Evolutionary conservation across 2,797 vertebrate genomes (phyloP).

Genomic region (Philypnodon macrostomus): DNA sequence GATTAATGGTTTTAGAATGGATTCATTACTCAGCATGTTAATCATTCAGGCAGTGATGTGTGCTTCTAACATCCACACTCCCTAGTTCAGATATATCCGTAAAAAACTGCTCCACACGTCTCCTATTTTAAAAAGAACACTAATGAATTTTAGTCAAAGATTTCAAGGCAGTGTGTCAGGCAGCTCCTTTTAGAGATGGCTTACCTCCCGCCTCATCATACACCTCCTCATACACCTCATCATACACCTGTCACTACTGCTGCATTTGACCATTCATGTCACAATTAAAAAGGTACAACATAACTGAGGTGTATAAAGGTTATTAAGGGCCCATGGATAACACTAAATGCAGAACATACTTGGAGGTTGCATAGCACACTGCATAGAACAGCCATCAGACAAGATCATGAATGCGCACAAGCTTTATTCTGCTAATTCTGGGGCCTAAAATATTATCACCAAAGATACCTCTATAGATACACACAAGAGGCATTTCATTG

Average conservation of each 20-base stretch:
- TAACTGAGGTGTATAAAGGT: too few relatives aligned
- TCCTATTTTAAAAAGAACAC: too few relatives aligned
- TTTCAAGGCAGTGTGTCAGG: too few relatives aligned
- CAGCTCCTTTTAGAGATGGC: slow-evolving; percentile 75
- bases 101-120: too few relatives aligned
- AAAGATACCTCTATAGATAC: neutral
- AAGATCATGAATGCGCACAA: too few relatives aligned
- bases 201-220: slow-evolving; percentile 64
- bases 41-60: too few relatives aligned
- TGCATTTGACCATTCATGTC: slow-evolving; percentile 10
- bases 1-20: too few relatives aligned
- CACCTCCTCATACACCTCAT: slow-evolving; percentile 51
- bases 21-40: neutral
- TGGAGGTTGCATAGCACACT: neutral
- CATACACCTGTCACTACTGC: slow-evolving; percentile 43
- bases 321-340: neutral
- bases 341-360: too few relatives aligned
- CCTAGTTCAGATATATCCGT: too few relatives aligned
- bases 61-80: too few relatives aligned
- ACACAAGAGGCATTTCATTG: neutral
- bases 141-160: too few relatives aligned
- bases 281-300: neutral
- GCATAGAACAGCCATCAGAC: neutral
- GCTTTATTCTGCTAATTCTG: too few relatives aligned
- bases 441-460: slow-evolving; percentile 1